Percentiles rank a stretch among this genome's conserved stretches.
Conservation (phyloP, 2,113 vertebrate genomes). For the Eubucco bourcierii region DNA sequence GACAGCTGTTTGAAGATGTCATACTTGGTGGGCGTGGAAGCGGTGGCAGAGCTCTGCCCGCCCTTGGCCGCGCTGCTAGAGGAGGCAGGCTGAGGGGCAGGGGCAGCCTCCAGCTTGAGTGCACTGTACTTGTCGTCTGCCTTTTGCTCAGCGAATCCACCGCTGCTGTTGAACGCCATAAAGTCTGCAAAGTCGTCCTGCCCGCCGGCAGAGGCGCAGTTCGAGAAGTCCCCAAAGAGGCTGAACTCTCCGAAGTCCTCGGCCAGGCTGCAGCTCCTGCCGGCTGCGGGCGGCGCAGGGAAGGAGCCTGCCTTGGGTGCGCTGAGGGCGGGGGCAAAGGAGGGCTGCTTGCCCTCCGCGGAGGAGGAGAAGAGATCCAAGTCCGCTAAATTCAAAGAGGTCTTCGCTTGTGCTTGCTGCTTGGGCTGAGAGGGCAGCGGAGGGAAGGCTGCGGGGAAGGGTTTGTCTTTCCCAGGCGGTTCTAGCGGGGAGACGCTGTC, state of each 20-base stretch:
- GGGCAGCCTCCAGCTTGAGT: conserved; percentile 63
- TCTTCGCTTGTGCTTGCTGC: conserved; percentile 83
- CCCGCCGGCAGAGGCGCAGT: conserved; percentile 50
- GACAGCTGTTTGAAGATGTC: conserved; percentile 93
- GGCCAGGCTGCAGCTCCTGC: conserved; percentile 74
- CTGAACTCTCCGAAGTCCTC: conserved; percentile 95
- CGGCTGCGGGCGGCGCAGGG: conserved; percentile 51
- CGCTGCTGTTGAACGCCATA: conserved; percentile 89
- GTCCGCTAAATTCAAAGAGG: conserved; percentile 89
- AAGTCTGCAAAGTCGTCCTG: conserved; percentile 98
- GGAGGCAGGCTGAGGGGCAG: conserved; percentile 51
- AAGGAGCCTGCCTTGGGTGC: conserved; percentile 56
- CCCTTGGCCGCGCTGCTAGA: conserved; percentile 46
- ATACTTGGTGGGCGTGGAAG: conserved; percentile 77
- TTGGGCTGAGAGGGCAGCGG: conserved; percentile 81
- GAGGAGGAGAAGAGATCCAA: conserved; percentile 88
- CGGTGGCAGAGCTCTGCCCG: conserved; percentile 58
- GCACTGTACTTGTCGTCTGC: conserved; percentile 65
- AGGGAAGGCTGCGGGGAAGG: conserved; percentile 85
- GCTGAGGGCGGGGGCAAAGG: conserved; percentile 68
- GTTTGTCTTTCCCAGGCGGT: conserved; percentile 84
- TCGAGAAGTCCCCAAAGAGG: conserved; percentile 88
- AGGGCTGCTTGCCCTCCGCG: conserved; percentile 63
- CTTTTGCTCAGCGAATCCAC: conserved; percentile 73
- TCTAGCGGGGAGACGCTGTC: conserved; percentile 94